A percentile compares a stretch with the other conserved stretches of the same genome.
phyloP scores from a whole-genome alignment of 2,888 invertebrate species.

The Timema podura region DNA sequence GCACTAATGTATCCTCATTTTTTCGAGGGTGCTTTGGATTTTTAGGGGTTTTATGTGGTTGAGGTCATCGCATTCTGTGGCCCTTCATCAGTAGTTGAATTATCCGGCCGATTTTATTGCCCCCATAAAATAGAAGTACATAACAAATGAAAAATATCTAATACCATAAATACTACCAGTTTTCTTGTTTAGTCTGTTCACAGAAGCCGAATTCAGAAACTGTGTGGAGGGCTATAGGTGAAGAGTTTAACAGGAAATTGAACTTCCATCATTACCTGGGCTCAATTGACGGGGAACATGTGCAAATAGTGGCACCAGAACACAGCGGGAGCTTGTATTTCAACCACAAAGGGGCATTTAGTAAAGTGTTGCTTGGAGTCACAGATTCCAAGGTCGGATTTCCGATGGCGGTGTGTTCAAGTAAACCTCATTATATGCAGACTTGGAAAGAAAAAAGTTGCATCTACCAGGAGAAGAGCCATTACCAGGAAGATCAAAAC shows the following conservation, averaged over 20 bases:
- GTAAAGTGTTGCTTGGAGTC: conserved; percentile 35
- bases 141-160: too few species aligned
- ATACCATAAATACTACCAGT: too few species aligned
- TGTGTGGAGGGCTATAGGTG: too few species aligned
- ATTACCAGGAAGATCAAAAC: not conserved
- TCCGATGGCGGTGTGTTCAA: conserved; percentile 34
- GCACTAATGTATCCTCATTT: not conserved
- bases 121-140: too few species aligned
- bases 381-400: conserved; percentile 37
- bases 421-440: conserved; percentile 15
- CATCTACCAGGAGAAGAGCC: not conserved
- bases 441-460: not conserved
- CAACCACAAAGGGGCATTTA: conserved; percentile 36
- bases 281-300: too few species aligned
- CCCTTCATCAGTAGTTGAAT: too few species aligned
- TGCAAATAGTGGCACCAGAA: conserved; percentile 18
- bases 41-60: not conserved
- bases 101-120: too few species aligned
- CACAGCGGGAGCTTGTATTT: conserved; percentile 36
- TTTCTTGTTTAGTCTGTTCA: too few species aligned
- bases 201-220: too few species aligned
- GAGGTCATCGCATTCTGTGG: too few species aligned
- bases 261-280: too few species aligned
- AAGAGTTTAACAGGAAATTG: too few species aligned
- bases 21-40: not conserved